Evolutionary conservation across 2,113 vertebrate genomes (phyloP).

Genomic region (Nyctereutes procyonoides): DNA sequence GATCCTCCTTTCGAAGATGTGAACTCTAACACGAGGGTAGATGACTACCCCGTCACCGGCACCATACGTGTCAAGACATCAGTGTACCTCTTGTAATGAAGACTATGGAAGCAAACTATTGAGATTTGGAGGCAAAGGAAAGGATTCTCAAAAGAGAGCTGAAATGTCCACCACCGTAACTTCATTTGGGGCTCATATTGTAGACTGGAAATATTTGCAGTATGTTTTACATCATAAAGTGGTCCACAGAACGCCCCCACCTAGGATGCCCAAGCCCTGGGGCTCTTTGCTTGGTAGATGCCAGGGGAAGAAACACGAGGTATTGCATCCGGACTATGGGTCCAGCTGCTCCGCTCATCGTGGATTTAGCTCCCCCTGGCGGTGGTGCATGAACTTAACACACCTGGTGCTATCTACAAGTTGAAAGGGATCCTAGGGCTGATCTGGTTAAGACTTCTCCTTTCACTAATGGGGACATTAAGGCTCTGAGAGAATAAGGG

Average conservation of each 20-base stretch:
- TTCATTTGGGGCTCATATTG: not conserved
- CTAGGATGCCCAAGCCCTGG: not conserved
- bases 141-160: not conserved
- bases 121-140: not conserved
- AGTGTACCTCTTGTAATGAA: not conserved
- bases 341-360: not conserved
- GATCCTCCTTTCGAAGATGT: not conserved
- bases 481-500: not conserved
- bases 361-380: conserved; percentile 75
- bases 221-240: not conserved
- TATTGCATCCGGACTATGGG: not conserved
- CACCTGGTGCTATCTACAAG: rapidly evolving
- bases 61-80: not conserved
- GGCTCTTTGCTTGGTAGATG: not conserved
- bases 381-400: conserved; percentile 22
- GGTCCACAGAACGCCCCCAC: not conserved
- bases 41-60: not conserved
- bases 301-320: not conserved
- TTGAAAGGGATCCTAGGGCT: not conserved
- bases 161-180: not conserved
- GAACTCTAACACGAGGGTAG: not conserved
- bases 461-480: not conserved
- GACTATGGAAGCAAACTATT: not conserved
- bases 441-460: not conserved
- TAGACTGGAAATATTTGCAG: not conserved